Conservation (phyloP, 2,113 vertebrate genomes). For the Struthio camelus region DNA sequence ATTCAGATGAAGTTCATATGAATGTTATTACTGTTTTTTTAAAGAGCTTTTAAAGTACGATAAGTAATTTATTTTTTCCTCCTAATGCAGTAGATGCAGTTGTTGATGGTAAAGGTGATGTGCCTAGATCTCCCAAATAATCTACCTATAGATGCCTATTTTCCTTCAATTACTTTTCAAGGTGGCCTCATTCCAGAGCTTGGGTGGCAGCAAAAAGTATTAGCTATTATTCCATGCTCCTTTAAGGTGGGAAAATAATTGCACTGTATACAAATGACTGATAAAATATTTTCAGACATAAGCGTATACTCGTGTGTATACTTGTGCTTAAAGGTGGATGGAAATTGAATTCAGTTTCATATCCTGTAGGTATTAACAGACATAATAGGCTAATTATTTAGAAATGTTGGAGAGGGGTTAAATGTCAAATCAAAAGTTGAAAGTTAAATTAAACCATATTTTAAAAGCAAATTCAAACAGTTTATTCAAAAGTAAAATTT, state of each 20-base stretch:
- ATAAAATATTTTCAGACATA: neutral
- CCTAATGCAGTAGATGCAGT: neutral
- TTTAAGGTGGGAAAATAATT: neutral
- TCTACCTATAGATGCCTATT: neutral
- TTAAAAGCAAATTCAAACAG: neutral
- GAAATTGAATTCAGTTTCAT: neutral
- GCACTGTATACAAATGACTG: neutral
- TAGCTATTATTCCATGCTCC: neutral
- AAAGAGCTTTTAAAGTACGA: neutral
- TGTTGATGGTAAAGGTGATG: neutral
- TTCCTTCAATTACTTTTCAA: neutral
- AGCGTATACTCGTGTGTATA: neutral
- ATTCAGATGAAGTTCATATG: neutral
- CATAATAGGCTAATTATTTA: neutral
- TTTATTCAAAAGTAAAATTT: neutral
- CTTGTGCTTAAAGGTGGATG: neutral
- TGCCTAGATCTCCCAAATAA: neutral
- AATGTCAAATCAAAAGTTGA: neutral
- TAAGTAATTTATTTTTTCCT: constrained; percentile 3
- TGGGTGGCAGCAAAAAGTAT: neutral
- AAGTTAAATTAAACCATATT: neutral
- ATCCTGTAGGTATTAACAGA: neutral
- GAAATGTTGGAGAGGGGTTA: neutral
- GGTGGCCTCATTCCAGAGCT: neutral
- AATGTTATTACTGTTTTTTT: neutral